These are phyloP conservation scores for Harmothoe impar DNA, from an alignment of 2,888 invertebrate genomes.

Conservation along the genomic window DNA sequence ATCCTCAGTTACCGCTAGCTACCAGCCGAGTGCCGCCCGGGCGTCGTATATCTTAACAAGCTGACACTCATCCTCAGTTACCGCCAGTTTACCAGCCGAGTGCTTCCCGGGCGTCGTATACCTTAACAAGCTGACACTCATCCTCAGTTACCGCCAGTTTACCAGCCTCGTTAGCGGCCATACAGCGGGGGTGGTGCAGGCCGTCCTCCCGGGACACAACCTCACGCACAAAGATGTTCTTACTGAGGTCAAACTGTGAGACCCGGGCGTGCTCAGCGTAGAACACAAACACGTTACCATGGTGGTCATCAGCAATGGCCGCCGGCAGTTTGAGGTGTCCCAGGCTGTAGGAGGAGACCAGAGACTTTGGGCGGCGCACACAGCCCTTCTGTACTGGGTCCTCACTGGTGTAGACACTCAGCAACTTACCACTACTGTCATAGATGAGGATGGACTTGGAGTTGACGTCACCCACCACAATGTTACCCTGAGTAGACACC, in stretches of 20 bases:
- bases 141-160: too few species aligned
- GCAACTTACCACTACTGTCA: conserved; percentile 5
- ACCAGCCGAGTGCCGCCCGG: too few species aligned
- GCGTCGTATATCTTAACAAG: too few species aligned
- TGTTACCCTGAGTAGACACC: background rate
- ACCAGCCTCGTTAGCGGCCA: background rate
- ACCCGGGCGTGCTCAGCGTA: conserved; percentile 24
- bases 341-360: conserved; percentile 41
- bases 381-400: background rate
- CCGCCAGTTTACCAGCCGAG: too few species aligned
- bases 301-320: conserved; percentile 36
- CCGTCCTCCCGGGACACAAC: conserved; percentile 34
- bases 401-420: conserved; percentile 40
- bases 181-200: background rate
- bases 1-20: too few species aligned
- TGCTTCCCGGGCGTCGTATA: too few species aligned
- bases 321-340: conserved; percentile 44
- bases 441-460: conserved; percentile 30
- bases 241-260: conserved; percentile 17
- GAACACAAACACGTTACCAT: conserved; percentile 47
- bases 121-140: too few species aligned
- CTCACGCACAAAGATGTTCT: conserved; percentile 16
- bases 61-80: too few species aligned
- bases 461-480: background rate
- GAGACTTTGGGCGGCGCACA: conserved; percentile 42